A percentile compares a stretch with the other conserved stretches of the same genome.
phyloP scores from a whole-genome alignment of 2,113 vertebrate genomes.

The Rhinichthys klamathensis region DNA sequence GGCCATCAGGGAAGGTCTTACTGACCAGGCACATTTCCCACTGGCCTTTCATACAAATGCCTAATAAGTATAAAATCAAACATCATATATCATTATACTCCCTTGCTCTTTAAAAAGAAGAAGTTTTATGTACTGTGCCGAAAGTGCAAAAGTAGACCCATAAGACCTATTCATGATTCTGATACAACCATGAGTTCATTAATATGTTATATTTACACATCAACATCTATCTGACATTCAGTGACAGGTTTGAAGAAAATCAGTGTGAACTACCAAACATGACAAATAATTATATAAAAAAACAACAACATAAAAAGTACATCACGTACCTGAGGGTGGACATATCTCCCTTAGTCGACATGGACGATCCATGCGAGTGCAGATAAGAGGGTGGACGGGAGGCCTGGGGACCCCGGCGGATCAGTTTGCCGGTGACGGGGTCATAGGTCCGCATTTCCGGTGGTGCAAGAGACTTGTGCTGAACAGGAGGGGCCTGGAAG shows the following conservation, averaged over 20 bases:
- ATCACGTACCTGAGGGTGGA: slow-evolving; percentile 87
- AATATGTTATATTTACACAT: too few species aligned
- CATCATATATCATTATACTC: neutral
- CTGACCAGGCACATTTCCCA: slow-evolving; percentile 23
- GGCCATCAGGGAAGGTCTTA: neutral
- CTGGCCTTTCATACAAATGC: neutral
- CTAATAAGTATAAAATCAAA: slow-evolving; percentile 12
- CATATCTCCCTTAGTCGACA: slow-evolving; percentile 78
- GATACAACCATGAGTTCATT: neutral
- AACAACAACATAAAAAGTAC: neutral
- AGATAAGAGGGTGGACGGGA: slow-evolving; percentile 71
- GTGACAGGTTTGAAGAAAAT: neutral
- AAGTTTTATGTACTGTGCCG: neutral
- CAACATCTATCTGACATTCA: neutral
- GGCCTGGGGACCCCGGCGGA: slow-evolving; percentile 79
- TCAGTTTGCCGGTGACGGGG: slow-evolving; percentile 91
- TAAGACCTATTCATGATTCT: neutral
- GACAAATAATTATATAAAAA: neutral
- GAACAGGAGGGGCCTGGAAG: slow-evolving; percentile 83
- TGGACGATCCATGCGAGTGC: slow-evolving; percentile 75
- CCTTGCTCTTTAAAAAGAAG: neutral
- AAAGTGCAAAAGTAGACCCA: neutral
- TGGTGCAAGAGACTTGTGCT: slow-evolving; percentile 74
- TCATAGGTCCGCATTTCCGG: slow-evolving; percentile 86
- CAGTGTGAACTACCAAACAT: neutral